Conservation (phyloP, 2,888 invertebrate genomes). For the Athalia cordata region DNA sequence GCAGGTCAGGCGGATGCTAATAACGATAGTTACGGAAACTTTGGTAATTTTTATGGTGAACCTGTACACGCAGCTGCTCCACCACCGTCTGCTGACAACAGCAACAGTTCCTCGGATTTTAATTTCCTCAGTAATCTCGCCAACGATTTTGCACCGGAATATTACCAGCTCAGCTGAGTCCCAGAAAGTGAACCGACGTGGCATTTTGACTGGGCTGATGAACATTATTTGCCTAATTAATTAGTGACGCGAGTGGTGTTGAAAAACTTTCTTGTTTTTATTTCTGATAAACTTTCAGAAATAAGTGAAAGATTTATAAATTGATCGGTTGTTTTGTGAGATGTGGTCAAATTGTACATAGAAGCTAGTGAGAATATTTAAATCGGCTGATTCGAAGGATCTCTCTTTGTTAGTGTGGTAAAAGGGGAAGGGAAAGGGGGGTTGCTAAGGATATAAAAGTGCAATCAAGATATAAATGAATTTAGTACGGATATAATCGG, state of each 20-base stretch:
- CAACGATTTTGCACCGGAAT: conserved; percentile 94
- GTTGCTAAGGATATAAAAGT: conserved; percentile 24
- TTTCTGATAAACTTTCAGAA: no score
- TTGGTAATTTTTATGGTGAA: conserved; percentile 81
- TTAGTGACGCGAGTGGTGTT: conserved; percentile 50
- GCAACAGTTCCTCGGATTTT: conserved; percentile 95
- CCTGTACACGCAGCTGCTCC: conserved; percentile 74
- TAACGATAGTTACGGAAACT: conserved; percentile 81
- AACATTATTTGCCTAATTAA: conserved; percentile 67
- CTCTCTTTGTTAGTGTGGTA: neutral
- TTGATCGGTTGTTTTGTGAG: conserved; percentile 6
- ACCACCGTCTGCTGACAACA: conserved; percentile 82
- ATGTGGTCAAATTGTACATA: conserved; percentile 27
- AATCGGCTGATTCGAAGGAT: conserved; percentile 43
- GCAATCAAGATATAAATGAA: conserved; percentile 40
- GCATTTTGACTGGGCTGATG: conserved; percentile 69
- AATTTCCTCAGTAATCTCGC: conserved; percentile 94
- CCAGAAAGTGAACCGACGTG: conserved; percentile 64
- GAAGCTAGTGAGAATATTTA: conserved; percentile 16
- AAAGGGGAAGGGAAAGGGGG: neutral
- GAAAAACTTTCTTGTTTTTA: neutral
- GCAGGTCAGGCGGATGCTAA: conserved; percentile 76
- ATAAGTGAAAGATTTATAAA: neutral
- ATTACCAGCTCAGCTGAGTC: conserved; percentile 84
- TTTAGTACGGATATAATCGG: neutral